Evolutionary conservation across 1,140 invertebrate genomes (phyloP).

Genomic region (Polyergus mexicanus): DNA sequence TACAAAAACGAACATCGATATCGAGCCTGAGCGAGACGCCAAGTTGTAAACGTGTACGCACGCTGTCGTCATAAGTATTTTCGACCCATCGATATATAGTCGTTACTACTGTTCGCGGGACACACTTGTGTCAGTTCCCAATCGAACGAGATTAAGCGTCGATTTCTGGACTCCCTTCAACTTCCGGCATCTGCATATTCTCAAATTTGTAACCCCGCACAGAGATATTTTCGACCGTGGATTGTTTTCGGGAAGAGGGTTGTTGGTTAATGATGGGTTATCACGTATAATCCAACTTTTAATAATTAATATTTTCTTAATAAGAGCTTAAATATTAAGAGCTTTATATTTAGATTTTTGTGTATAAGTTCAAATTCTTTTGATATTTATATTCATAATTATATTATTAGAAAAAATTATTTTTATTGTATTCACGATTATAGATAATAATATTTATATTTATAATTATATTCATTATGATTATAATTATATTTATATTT

Average conservation of each 20-base stretch:
- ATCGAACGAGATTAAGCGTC: slow-evolving; percentile 47
- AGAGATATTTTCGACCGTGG: not conserved
- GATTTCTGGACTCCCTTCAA: not conserved
- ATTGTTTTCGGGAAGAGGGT: not conserved
- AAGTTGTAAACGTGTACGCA: slow-evolving; percentile 38
- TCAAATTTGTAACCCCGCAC: not conserved
- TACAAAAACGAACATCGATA: slow-evolving; percentile 40
- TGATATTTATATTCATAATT: not conserved
- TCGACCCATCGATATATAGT: slow-evolving; percentile 56
- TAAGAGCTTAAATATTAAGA: not conserved
- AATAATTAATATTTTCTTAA: not conserved
- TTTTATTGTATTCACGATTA: too few species aligned
- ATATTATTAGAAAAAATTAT: too few species aligned
- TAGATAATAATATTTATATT: too few species aligned
- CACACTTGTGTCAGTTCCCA: slow-evolving; percentile 12
- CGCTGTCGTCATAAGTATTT: slow-evolving; percentile 51
- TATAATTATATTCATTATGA: too few species aligned
- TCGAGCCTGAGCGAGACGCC: slow-evolving; percentile 7
- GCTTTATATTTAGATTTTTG: not conserved
- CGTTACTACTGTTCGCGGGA: slow-evolving; percentile 13
- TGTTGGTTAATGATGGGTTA: not conserved
- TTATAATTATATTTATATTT: too few species aligned
- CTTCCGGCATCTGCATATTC: not conserved
- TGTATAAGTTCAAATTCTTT: not conserved
- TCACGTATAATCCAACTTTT: not conserved